Percentiles rank a stretch among this genome's conserved stretches.
Evolutionary conservation across 2,888 invertebrate genomes (phyloP).

Genomic region (Boloria selene): DNA sequence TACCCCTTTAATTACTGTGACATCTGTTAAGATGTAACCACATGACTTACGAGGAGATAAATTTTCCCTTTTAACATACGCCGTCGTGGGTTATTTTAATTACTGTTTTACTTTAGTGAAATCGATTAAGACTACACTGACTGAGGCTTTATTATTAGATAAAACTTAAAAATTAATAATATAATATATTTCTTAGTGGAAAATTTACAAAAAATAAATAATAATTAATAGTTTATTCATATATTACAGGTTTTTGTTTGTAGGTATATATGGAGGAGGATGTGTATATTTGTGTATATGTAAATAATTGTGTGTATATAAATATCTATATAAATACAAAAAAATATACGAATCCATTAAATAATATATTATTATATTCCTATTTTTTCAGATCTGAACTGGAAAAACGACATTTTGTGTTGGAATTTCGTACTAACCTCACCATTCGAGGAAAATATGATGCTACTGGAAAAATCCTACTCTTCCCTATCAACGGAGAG

Average conservation of each 20-base stretch:
- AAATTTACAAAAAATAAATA: too few species aligned
- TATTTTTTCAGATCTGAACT: conserved; percentile 62
- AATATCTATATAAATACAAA: too few species aligned
- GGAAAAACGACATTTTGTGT: conserved; percentile 63
- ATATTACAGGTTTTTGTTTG: too few species aligned
- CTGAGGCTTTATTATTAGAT: neutral
- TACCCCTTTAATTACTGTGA: conserved; percentile 30
- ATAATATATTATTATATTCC: neutral
- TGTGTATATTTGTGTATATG: too few species aligned
- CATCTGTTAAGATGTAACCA: conserved; percentile 27
- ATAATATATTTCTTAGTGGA: too few species aligned
- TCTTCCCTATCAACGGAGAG: conserved; percentile 73
- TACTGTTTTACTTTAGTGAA: neutral
- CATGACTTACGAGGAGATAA: conserved; percentile 30
- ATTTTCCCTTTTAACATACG: conserved; percentile 22
- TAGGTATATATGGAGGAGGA: too few species aligned
- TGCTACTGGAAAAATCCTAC: conserved; percentile 63
- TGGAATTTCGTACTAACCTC: conserved; percentile 70
- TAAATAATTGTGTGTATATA: too few species aligned
- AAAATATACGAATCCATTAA: neutral
- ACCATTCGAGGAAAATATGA: conserved; percentile 72
- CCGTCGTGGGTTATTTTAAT: conserved; percentile 12
- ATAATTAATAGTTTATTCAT: too few species aligned
- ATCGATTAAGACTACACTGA: neutral
- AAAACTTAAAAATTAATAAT: too few species aligned